Evolutionary conservation across 2,888 invertebrate species (phyloP), one percentile per base, ranked within the genome.

Genomic region (Drosophila peninsularis): DNA sequence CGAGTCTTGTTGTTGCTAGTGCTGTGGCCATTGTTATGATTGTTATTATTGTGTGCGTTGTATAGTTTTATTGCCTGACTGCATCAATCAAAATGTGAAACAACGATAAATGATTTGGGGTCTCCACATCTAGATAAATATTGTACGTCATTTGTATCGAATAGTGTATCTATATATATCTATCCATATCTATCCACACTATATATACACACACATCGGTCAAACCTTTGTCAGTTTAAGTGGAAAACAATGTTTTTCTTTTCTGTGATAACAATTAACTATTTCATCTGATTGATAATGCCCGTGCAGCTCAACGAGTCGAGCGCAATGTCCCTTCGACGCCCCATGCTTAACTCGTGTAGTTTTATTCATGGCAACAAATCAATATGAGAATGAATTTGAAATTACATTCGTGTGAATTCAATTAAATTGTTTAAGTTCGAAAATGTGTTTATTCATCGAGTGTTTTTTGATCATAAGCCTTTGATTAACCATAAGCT

Each of bases 161-260:
- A 63, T 49, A 24, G 10, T 11, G 9, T 49, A 10, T 11, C 24
- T 42, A 42, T 53, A 24, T 21, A 19, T 30, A 0, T 7, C 0
- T 56, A 17, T 30, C 19, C 17, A 21, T 45, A 34, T 17, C 19
- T 30, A 24, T 14, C 42, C 47, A 56, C 45, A 44, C 19, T 27
- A 24, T 14, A 49, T 53, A 56, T 52, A 44, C 11, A 27, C 5
- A 30, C 27, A 45, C 27, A 60, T 69, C 39, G 57, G 60, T 56
- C 53, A 55, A 45, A 45, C 49, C 58, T 54, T 63, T 83, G 65
- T 49, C 72, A 58, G 73, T 64, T 69, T 80, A 77, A 80, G 80
- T 83, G 84, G 61, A 80, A 87, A 87, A 77, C 74, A 77, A 67
- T 80, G 87, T 87, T 76, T 47, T 36, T 30, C 55, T 37, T 83